These are phyloP conservation scores for Drosophila koepferae DNA, from an alignment of 2,888 invertebrate species.

Conservation along the genomic window DNA sequence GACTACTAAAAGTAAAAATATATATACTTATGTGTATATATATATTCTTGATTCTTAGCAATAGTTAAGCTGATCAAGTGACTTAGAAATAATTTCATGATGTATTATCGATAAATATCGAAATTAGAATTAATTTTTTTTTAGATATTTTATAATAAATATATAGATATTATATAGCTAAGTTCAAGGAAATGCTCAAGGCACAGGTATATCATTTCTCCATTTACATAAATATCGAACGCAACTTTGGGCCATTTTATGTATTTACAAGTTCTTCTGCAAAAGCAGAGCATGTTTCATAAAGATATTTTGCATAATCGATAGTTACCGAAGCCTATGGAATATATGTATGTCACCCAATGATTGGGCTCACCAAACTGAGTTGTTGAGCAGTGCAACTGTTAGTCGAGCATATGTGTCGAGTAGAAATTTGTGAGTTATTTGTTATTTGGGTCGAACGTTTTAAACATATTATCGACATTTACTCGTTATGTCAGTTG, in stretches of 20 bases:
- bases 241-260: background rate
- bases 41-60: background rate
- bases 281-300: background rate
- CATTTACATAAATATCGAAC: background rate
- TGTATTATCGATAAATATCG: background rate
- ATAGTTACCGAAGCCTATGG: background rate
- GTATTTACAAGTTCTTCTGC: background rate
- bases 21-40: background rate
- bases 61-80: background rate
- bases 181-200: too few species aligned
- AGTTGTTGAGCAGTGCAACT: background rate
- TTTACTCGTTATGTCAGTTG: slow-evolving; percentile 38
- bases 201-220: background rate
- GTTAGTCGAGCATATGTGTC: background rate
- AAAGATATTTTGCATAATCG: background rate
- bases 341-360: background rate
- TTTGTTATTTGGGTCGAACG: slow-evolving; percentile 46
- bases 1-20: background rate
- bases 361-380: background rate
- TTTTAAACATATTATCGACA: slow-evolving; percentile 30
- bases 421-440: background rate
- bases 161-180: background rate
- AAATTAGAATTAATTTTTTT: too few species aligned
- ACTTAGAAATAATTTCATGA: too few species aligned
- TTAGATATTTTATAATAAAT: background rate